Conservation (phyloP, 2,797 vertebrate species). For the Alca torda region DNA sequence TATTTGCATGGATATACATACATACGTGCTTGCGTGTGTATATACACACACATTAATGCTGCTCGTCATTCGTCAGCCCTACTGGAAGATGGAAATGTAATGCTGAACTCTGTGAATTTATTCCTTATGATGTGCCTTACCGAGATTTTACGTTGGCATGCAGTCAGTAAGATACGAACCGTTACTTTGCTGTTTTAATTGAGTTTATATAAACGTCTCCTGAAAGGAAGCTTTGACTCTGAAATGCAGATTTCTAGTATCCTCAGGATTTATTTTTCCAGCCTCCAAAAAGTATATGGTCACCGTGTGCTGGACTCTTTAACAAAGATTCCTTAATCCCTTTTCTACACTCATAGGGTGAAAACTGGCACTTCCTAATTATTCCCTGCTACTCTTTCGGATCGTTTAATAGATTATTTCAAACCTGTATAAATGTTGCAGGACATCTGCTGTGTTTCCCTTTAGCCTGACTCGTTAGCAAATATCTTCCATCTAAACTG, state of each 20-base stretch:
- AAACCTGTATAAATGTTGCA: constrained; percentile 59
- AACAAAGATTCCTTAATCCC: constrained; percentile 59
- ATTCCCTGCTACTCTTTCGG: constrained; percentile 37
- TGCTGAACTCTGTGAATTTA: not conserved
- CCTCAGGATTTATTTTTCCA: constrained; percentile 31
- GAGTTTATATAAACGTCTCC: not conserved
- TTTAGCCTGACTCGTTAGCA: constrained; percentile 73
- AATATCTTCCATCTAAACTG: constrained; percentile 79
- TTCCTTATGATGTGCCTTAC: fast-evolving
- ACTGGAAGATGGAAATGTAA: not conserved
- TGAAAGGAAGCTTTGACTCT: constrained; percentile 4
- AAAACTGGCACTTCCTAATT: constrained; percentile 45
- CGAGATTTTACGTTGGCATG: not conserved
- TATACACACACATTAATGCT: fast-evolving
- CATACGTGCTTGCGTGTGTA: fast-evolving
- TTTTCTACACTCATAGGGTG: constrained; percentile 12
- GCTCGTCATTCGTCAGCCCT: not conserved
- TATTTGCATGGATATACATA: fast-evolving
- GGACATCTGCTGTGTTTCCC: constrained; percentile 72
- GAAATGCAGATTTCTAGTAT: constrained; percentile 28
- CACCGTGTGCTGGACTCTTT: constrained; percentile 19
- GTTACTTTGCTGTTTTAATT: not conserved
- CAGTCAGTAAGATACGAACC: not conserved
- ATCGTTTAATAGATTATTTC: constrained; percentile 65
- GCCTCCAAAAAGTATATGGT: not conserved